phyloP scores from a whole-genome alignment of 2,797 vertebrate species.

The Pyrocephalus nanus region DNA sequence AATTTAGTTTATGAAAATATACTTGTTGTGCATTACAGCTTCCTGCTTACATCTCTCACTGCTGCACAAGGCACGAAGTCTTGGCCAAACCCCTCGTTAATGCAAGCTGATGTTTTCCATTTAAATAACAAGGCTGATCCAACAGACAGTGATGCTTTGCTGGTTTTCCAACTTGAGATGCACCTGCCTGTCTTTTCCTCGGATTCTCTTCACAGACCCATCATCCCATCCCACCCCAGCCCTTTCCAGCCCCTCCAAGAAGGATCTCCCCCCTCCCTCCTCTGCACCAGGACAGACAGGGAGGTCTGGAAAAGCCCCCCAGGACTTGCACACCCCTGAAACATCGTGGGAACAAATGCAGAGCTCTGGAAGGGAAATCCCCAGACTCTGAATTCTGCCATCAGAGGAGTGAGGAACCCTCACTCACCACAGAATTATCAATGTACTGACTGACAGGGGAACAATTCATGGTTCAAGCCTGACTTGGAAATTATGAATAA shows the following conservation, averaged over 20 bases:
- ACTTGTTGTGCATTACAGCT: background rate
- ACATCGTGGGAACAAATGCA: background rate
- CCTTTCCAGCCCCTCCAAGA: background rate
- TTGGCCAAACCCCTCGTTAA: background rate
- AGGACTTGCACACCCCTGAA: fast-evolving
- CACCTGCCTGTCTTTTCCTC: background rate
- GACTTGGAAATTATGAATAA: background rate
- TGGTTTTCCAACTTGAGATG: background rate
- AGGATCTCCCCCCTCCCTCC: too few species aligned
- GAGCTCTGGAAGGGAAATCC: background rate
- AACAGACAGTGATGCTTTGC: background rate
- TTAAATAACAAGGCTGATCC: background rate
- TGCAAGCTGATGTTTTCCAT: background rate
- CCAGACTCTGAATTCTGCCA: background rate
- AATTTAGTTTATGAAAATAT: background rate
- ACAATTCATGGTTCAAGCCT: background rate
- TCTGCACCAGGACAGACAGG: background rate
- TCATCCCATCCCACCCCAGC: background rate
- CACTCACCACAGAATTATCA: background rate
- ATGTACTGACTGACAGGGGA: fast-evolving
- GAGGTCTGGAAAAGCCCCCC: background rate
- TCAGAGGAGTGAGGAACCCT: background rate
- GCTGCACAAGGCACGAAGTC: background rate
- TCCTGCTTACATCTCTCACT: background rate
- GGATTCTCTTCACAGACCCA: background rate